These are phyloP conservation scores for Merops nubicus DNA, from an alignment of 2,113 vertebrate species.

Conservation along the genomic window DNA sequence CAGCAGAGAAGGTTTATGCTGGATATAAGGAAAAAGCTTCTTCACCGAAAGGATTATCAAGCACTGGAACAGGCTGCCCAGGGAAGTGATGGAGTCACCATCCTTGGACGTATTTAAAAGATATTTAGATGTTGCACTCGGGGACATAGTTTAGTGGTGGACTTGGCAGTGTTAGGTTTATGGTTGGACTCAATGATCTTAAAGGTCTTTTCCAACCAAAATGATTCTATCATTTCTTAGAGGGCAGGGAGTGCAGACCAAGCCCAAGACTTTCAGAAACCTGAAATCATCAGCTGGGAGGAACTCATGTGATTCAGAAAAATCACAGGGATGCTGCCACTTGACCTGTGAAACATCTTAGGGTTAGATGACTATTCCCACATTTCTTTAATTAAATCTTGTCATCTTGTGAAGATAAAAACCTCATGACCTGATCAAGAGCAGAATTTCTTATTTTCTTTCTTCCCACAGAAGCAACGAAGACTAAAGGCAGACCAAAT, in stretches of 20 bases:
- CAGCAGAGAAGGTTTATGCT: not conserved
- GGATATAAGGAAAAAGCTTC: not conserved
- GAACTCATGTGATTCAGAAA: not conserved
- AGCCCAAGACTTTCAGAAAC: not conserved
- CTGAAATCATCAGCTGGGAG: not conserved
- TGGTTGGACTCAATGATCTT: fast-evolving
- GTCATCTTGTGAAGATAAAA: not conserved
- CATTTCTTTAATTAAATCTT: not conserved
- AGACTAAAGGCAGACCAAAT: not conserved
- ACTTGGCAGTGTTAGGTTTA: not conserved
- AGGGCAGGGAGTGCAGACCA: not conserved
- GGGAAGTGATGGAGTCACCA: not conserved
- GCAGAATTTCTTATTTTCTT: not conserved
- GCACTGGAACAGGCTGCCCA: not conserved
- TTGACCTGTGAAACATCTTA: not conserved
- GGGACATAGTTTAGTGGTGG: not conserved
- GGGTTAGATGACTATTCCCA: not conserved
- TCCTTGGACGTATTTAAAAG: not conserved
- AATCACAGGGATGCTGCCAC: not conserved
- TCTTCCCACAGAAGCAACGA: not conserved
- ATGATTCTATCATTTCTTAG: not conserved
- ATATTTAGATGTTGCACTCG: not conserved
- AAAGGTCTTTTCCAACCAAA: not conserved
- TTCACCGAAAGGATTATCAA: not conserved
- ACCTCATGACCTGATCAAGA: not conserved